These are phyloP conservation scores for Lamprologus lemairii DNA, from an alignment of 2,113 vertebrate genomes.

Conservation along the genomic window DNA sequence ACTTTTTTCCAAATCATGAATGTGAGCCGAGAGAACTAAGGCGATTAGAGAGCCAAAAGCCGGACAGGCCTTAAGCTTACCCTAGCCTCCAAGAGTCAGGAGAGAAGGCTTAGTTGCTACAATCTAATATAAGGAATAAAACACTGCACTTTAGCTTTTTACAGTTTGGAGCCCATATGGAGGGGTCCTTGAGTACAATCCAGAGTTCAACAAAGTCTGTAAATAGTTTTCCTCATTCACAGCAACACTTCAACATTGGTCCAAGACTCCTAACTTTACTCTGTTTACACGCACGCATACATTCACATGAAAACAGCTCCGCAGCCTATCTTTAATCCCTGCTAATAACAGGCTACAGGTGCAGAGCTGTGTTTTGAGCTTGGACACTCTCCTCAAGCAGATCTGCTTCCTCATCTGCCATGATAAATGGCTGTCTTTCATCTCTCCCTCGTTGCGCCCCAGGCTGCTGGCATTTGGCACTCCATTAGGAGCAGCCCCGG, in stretches of 20 bases:
- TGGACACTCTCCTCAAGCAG: constrained; percentile 13
- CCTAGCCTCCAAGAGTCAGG: not conserved
- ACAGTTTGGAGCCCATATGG: not conserved
- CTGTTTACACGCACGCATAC: not conserved
- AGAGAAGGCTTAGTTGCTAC: not conserved
- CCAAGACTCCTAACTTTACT: not conserved
- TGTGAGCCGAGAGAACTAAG: constrained; percentile 29
- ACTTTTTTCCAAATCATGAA: constrained; percentile 37
- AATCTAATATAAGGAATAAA: not conserved
- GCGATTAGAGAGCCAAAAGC: constrained; percentile 15
- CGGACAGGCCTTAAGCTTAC: constrained; percentile 1
- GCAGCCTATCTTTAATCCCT: constrained; percentile 2
- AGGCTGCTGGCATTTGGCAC: constrained; percentile 31
- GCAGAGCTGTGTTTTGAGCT: constrained; percentile 35
- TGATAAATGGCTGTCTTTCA: constrained; percentile 57
- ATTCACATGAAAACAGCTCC: not conserved
- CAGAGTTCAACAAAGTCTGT: not conserved
- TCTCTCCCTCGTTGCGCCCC: not conserved
- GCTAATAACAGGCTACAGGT: constrained; percentile 47
- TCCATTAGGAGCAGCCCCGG: constrained; percentile 27
- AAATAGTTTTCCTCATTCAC: not conserved
- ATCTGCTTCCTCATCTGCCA: constrained; percentile 38
- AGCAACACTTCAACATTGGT: not conserved
- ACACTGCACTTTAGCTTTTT: not conserved
- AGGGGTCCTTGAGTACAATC: not conserved